Base-by-base conservation (phyloP, 2,113 vertebrate genomes). In the Cygnus atratus region DNA sequence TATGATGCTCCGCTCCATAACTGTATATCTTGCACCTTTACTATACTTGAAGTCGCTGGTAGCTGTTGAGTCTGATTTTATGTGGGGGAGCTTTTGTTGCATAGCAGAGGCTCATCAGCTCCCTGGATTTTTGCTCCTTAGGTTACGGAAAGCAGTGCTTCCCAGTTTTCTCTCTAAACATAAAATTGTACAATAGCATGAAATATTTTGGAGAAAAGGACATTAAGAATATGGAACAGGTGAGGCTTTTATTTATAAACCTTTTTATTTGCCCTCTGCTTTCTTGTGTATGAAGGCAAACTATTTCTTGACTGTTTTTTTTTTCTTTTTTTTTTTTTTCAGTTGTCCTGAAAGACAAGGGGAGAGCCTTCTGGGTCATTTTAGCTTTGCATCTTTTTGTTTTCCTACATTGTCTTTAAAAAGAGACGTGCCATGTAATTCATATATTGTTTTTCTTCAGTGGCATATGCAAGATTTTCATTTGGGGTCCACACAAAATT, bases 11-110 rank as follows among this genome's bases (percentile, higher is more conserved):
- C 31, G 92, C 83, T 66, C 87, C 80, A 59, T 96, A 94, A 90
- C 88, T 87, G 71, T 97, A 70, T 93, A 84, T 97, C 96, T 95
- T 93, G 26, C 81, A 97, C 95, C 94, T 97, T 96, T 94, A 52
- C 90, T 93, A 28, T 61, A 48, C 54, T 58, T 62, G 71, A 77
- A 71, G 73, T 82, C 72, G 62, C 86, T 92, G 76, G 86, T 73
- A 48, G 88, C 70, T 89, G 77, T 80, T 59, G 88, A 92, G 91
- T 33, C 81, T 84, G 87, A 65, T 70, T 97, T 95, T 92, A 75
- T 48, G 74, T 39, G 55, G 43, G 63, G 90, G 80, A 91, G 75
- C 57, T 92, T 90, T 66, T 48, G 62, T 35, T 85, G 87, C 1
- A 7, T 35, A 11, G 46, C 67, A 90, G 70, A 89, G 70, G n/a